A percentile compares a stretch with the other conserved stretches of the same genome.
Evolutionary conservation across 2,797 vertebrate species (phyloP).

Genomic region (Cynopterus sphinx): DNA sequence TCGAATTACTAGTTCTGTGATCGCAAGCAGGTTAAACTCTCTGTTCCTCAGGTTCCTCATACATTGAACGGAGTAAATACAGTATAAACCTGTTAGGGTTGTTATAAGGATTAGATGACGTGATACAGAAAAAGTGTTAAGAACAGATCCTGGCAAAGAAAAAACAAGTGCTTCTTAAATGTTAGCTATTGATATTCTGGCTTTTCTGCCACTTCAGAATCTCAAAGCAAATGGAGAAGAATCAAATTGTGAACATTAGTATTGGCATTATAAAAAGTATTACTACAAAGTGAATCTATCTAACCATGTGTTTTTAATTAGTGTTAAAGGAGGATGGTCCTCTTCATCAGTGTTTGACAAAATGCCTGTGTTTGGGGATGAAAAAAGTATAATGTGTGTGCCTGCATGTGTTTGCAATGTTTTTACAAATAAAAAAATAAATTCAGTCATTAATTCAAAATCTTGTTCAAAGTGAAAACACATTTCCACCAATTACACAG

Average conservation of each 20-base stretch:
- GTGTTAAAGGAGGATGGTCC: conserved; percentile 41
- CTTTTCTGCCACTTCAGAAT: conserved; percentile 24
- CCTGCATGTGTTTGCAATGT: neutral
- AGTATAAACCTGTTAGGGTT: neutral
- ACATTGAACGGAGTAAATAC: neutral
- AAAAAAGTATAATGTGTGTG: neutral
- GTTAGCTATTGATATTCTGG: neutral
- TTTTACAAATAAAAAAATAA: conserved; percentile 41
- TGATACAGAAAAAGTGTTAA: neutral
- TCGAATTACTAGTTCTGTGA: neutral
- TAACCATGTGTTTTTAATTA: conserved; percentile 63
- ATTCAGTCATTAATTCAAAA: conserved; percentile 42
- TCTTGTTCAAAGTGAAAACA: neutral
- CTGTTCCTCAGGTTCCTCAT: neutral
- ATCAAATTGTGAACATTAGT: conserved; percentile 14
- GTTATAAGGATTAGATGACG: neutral
- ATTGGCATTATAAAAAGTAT: neutral
- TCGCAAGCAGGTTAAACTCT: neutral
- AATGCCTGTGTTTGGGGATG: conserved; percentile 32
- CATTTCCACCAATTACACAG: conserved; percentile 9
- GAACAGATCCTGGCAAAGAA: neutral
- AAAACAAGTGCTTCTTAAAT: neutral
- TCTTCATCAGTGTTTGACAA: conserved; percentile 13
- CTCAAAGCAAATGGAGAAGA: conserved; percentile 22
- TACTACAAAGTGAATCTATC: conserved; percentile 35